These are phyloP conservation scores for Cyphomyrus discorhynchus DNA, from an alignment of 2,113 vertebrate genomes.

Conservation along the genomic window DNA sequence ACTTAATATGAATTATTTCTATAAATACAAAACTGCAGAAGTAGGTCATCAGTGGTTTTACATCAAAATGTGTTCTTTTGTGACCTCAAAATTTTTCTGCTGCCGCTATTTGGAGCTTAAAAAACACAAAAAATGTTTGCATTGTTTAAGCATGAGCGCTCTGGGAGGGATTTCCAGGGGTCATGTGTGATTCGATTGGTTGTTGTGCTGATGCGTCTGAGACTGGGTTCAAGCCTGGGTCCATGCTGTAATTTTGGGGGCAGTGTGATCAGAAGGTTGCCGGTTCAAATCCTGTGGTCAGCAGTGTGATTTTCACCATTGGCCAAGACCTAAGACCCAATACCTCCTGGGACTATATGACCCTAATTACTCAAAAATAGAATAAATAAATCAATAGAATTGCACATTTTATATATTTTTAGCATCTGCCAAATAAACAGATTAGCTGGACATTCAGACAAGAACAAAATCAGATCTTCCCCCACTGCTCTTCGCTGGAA, in stretches of 20 bases:
- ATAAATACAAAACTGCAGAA: neutral
- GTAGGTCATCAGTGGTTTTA: neutral
- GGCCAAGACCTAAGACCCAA: neutral
- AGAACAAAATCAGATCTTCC: neutral
- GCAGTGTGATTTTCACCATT: neutral
- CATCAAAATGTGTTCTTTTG: neutral
- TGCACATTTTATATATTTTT: neutral
- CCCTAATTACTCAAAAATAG: neutral
- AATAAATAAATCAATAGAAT: neutral
- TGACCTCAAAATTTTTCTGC: neutral
- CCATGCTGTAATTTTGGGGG: neutral
- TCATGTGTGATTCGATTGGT: neutral
- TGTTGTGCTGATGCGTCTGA: neutral
- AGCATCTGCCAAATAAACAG: neutral
- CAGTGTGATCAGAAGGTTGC: neutral
- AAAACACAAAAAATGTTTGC: neutral
- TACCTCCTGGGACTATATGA: neutral
- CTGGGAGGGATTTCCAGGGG: neutral
- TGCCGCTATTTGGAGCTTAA: neutral
- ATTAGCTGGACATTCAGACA: neutral
- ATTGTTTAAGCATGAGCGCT: neutral
- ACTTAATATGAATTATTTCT: neutral
- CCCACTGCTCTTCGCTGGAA: neutral
- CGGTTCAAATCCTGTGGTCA: neutral
- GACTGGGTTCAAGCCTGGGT: neutral